Conservation (phyloP, 2,888 invertebrate species). For the Sphinx pinastri region DNA sequence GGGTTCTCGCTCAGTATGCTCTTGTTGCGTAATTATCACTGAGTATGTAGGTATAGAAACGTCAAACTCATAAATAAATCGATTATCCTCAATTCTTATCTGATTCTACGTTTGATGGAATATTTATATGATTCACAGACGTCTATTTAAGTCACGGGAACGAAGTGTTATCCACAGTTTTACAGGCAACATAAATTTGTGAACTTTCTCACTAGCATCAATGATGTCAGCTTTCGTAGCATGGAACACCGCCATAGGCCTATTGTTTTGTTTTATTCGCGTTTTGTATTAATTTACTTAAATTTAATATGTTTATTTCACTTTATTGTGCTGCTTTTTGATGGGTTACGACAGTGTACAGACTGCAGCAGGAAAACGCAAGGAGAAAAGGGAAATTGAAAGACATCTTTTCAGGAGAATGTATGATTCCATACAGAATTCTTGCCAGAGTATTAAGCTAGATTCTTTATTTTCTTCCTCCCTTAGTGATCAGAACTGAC, state of each 20-base stretch:
- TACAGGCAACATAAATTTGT: constrained; percentile 39
- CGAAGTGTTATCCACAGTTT: constrained; percentile 45
- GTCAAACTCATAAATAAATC: constrained; percentile 84
- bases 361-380: constrained; percentile 89
- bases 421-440: constrained; percentile 86
- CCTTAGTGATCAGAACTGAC: constrained; percentile 55
- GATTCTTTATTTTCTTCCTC: constrained; percentile 61
- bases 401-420: constrained; percentile 93
- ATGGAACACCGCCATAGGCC: constrained; percentile 72
- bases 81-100: constrained; percentile 82
- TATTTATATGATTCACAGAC: constrained; percentile 56
- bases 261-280: constrained; percentile 78
- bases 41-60: constrained; percentile 78
- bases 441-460: constrained; percentile 78
- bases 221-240: constrained; percentile 67
- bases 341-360: constrained; percentile 88
- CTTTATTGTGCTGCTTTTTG: constrained; percentile 86
- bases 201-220: constrained; percentile 54
- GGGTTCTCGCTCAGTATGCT: constrained; percentile 63
- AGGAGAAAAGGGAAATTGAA: constrained; percentile 93
- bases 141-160: constrained; percentile 58
- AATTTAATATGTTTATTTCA: constrained; percentile 80
- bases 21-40: constrained; percentile 80
- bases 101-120: constrained; percentile 69
- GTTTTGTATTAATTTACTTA: constrained; percentile 76